Percentiles rank a stretch among this genome's conserved stretches.
These are phyloP conservation scores for Polyodon spathula DNA, from an alignment of 2,113 vertebrate species.

Conservation along the genomic window DNA sequence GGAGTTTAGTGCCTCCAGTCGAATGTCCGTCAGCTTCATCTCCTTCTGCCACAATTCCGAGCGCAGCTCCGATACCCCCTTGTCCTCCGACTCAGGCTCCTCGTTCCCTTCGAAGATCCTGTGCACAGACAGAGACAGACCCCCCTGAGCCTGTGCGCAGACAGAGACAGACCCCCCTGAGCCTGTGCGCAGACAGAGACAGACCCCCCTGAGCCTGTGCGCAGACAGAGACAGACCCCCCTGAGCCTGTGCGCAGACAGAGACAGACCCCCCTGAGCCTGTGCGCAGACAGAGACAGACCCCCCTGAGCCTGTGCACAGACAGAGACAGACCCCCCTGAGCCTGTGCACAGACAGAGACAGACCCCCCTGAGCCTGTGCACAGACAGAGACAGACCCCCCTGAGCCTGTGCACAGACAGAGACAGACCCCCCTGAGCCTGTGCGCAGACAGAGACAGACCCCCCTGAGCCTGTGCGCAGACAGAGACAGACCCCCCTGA, in stretches of 20 bases:
- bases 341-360: slow-evolving; percentile 33
- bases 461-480: slow-evolving; percentile 46
- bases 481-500: not conserved
- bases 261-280: slow-evolving; percentile 30
- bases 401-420: slow-evolving; percentile 32
- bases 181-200: slow-evolving; percentile 33
- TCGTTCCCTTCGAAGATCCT: slow-evolving; percentile 69
- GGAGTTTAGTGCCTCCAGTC: slow-evolving; percentile 84
- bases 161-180: not conserved
- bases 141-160: slow-evolving; percentile 20
- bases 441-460: too few relatives aligned
- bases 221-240: not conserved
- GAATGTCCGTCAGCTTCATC: slow-evolving; percentile 88
- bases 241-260: slow-evolving; percentile 32
- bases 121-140: not conserved
- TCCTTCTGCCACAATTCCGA: slow-evolving; percentile 93
- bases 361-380: slow-evolving; percentile 32
- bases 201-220: slow-evolving; percentile 32
- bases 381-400: not conserved
- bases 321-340: not conserved
- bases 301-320: slow-evolving; percentile 32
- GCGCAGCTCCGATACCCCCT: slow-evolving; percentile 77
- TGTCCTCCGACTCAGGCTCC: slow-evolving; percentile 69
- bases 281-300: not conserved
- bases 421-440: not conserved